A percentile compares a stretch with the other conserved stretches of the same genome.
phyloP scores from a whole-genome alignment of 2,888 invertebrate species.

The Ichneumon xanthorius region DNA sequence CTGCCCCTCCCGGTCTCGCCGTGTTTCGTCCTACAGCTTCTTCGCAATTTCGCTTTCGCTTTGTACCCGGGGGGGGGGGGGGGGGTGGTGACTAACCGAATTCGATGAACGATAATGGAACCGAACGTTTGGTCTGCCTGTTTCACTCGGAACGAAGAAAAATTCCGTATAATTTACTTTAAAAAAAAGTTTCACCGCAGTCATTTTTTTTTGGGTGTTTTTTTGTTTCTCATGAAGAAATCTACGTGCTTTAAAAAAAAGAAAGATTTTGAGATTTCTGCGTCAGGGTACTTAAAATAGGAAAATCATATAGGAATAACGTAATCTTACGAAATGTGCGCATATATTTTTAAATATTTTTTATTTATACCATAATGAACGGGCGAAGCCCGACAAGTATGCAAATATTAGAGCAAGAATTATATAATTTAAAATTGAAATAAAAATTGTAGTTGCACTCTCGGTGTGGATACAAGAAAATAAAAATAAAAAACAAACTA shows the following conservation, averaged over 20 bases:
- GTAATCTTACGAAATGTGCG: too few relatives aligned
- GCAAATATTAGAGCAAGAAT: too few relatives aligned
- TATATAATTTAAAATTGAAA: too few relatives aligned
- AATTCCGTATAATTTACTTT: not conserved
- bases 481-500: too few relatives aligned
- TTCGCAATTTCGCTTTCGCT: conserved; percentile 46
- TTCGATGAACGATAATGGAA: conserved; percentile 68
- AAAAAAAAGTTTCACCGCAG: not conserved
- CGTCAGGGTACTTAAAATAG: too few relatives aligned
- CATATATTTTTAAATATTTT: too few relatives aligned
- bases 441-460: too few relatives aligned
- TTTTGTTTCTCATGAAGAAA: too few relatives aligned
- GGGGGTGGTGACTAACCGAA: conserved; percentile 63
- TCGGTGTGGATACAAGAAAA: too few relatives aligned
- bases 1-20: conserved; percentile 12
- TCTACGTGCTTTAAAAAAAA: not conserved
- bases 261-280: not conserved
- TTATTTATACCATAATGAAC: too few relatives aligned
- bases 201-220: not conserved
- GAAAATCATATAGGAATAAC: too few relatives aligned
- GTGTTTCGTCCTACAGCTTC: conserved; percentile 5
- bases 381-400: too few relatives aligned
- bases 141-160: conserved; percentile 45
- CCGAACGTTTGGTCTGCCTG: conserved; percentile 54
- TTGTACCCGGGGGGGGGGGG: conserved; percentile 21